Evolutionary conservation across 2,797 vertebrate species (phyloP).

Genomic region (Denticeps clupeoides): DNA sequence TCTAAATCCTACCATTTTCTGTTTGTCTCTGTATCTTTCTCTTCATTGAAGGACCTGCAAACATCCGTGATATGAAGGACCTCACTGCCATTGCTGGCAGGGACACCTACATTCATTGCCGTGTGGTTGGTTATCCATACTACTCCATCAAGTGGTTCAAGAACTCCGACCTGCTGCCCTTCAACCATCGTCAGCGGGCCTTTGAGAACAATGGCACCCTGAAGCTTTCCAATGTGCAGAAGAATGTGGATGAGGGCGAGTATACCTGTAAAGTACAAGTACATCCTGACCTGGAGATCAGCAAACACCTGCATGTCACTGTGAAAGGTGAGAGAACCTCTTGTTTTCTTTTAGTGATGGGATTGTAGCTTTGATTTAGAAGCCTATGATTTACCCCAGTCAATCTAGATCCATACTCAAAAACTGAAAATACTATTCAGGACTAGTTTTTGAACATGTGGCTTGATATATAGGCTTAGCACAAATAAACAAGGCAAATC

Average conservation of each 20-base stretch:
- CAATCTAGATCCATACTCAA: no score
- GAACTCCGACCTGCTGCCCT: slow-evolving; percentile 89
- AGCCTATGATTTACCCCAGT: no score
- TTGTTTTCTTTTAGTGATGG: no score
- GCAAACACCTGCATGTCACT: slow-evolving; percentile 85
- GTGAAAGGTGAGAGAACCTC: no score
- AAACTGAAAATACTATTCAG: no score
- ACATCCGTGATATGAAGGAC: slow-evolving; percentile 96
- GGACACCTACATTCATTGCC: slow-evolving; percentile 93
- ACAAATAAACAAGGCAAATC: no score
- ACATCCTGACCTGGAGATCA: slow-evolving; percentile 90
- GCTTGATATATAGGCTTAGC: no score
- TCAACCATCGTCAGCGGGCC: slow-evolving; percentile 94
- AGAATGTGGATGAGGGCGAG: slow-evolving; percentile 90
- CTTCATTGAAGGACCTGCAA: slow-evolving; percentile 74
- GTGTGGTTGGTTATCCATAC: slow-evolving; percentile 94
- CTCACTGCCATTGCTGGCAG: slow-evolving; percentile 93
- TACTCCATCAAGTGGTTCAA: slow-evolving; percentile 99
- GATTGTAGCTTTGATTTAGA: no score
- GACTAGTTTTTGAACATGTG: no score
- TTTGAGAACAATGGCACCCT: slow-evolving; percentile 96
- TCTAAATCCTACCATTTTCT: slow-evolving; percentile 13
- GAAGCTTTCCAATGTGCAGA: slow-evolving; percentile 92
- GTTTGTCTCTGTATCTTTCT: slow-evolving; percentile 43
- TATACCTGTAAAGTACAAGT: slow-evolving; percentile 94